Percentiles rank a stretch among this genome's conserved stretches.
phyloP scores from a whole-genome alignment of 1,140 invertebrate genomes.

The Achatina immaculata region DNA sequence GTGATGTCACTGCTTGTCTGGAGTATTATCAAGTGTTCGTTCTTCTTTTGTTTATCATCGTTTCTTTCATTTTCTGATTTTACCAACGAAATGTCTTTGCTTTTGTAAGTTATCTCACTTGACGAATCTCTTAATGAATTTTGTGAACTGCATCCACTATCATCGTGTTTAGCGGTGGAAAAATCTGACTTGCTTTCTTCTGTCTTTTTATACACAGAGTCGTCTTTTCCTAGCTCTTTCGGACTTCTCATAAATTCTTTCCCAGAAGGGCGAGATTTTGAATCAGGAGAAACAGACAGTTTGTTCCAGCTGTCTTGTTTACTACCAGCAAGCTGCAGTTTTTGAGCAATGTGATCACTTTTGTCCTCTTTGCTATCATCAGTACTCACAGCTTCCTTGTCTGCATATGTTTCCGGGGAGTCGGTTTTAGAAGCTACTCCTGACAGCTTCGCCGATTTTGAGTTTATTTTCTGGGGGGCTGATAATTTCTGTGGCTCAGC shows the following conservation, averaged over 20 bases:
- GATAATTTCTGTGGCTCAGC: neutral
- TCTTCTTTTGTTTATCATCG: slow-evolving; percentile 11
- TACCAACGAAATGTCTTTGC: too few relatives aligned
- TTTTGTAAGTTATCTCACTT: too few relatives aligned
- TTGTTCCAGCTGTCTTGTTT: too few relatives aligned
- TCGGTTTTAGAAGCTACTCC: neutral
- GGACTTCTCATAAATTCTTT: slow-evolving; percentile 21
- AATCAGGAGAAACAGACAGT: neutral
- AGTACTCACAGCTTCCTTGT: neutral
- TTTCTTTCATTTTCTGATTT: too few relatives aligned
- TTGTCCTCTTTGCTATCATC: too few relatives aligned
- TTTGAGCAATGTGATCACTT: too few relatives aligned
- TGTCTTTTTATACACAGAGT: neutral
- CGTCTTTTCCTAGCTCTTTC: slow-evolving; percentile 4
- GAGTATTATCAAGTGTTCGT: neutral
- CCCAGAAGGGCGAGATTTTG: slow-evolving; percentile 21
- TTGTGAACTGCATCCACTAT: too few relatives aligned
- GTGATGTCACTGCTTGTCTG: neutral
- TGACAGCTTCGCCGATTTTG: neutral
- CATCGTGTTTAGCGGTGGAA: neutral
- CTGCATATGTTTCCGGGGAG: neutral
- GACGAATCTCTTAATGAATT: too few relatives aligned
- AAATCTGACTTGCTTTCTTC: neutral
- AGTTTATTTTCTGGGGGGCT: neutral
- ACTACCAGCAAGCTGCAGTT: too few relatives aligned